phyloP scores from a whole-genome alignment of 2,113 vertebrate species.

The Xiphophorus hellerii region DNA sequence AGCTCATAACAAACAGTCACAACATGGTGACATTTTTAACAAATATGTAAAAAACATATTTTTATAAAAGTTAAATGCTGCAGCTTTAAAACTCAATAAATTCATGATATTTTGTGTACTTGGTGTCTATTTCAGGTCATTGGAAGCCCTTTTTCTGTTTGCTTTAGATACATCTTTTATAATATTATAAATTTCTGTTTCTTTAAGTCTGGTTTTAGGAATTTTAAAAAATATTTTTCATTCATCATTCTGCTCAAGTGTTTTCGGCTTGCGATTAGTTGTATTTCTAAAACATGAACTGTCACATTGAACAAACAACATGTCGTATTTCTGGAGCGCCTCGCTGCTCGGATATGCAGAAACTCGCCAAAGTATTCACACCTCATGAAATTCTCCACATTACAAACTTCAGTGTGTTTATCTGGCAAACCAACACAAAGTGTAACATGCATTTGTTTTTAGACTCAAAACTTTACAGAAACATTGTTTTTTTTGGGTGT shows the following conservation, averaged over 20 bases:
- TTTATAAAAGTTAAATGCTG: too few species aligned
- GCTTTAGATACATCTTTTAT: too few species aligned
- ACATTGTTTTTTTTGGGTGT: background rate
- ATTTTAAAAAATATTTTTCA: background rate
- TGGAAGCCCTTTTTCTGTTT: too few species aligned
- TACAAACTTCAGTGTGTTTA: background rate
- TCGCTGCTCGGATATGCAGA: background rate
- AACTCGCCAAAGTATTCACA: background rate
- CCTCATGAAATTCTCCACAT: too few species aligned
- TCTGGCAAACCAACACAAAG: background rate
- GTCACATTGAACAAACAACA: too few species aligned
- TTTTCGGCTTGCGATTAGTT: background rate
- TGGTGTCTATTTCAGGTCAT: too few species aligned
- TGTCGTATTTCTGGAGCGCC: background rate
- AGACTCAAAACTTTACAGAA: too few species aligned
- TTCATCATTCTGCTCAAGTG: background rate
- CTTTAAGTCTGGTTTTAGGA: background rate
- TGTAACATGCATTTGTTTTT: background rate
- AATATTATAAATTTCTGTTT: too few species aligned
- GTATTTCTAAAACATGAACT: background rate
- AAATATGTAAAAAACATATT: too few species aligned
- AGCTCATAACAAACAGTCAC: too few species aligned
- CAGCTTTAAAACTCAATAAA: background rate
- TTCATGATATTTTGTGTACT: background rate
- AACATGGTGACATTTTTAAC: too few species aligned